These are phyloP conservation scores for Aromia moschata DNA, from an alignment of 2,888 invertebrate species.

Conservation along the genomic window DNA sequence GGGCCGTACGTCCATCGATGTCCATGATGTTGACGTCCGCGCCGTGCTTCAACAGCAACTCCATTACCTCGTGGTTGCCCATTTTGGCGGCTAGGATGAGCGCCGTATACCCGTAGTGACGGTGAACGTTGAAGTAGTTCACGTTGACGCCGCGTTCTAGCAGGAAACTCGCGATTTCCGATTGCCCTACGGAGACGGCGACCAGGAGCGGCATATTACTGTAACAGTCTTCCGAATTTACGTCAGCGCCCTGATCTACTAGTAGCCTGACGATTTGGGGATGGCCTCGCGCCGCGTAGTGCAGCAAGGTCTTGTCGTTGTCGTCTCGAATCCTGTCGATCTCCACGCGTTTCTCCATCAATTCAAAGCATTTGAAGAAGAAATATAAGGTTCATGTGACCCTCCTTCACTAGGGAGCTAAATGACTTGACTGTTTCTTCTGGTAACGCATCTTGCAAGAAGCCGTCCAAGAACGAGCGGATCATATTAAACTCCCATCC, in stretches of 20 bases:
- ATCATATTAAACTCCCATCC: neutral
- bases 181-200: neutral
- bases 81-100: neutral
- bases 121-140: neutral
- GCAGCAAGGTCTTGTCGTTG: neutral
- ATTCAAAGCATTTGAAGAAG: neutral
- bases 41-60: neutral
- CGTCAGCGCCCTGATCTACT: neutral
- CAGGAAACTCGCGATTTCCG: neutral
- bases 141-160: neutral
- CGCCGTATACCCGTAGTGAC: neutral
- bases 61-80: neutral
- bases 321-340: neutral
- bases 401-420: neutral
- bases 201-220: neutral
- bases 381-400: no score
- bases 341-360: neutral
- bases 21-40: neutral
- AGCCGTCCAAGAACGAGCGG: slow-evolving; percentile 3
- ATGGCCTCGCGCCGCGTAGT: neutral
- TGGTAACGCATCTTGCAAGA: neutral
- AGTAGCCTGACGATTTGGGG: neutral
- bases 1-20: neutral
- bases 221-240: neutral
- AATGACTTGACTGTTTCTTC: neutral